These are phyloP conservation scores for Euura lappo DNA, from an alignment of 1,140 invertebrate species.

Conservation along the genomic window DNA sequence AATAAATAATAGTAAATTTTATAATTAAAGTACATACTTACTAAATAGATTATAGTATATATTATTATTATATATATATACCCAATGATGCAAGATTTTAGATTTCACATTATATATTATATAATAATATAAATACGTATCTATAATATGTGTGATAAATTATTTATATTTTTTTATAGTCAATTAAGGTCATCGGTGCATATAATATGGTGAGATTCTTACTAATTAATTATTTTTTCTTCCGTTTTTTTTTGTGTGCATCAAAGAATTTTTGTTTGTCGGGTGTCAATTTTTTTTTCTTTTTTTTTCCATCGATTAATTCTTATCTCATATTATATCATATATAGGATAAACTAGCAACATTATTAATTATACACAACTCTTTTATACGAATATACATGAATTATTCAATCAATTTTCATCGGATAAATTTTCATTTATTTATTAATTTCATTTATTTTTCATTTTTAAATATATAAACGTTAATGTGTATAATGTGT, in stretches of 20 bases:
- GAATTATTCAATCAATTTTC: not conserved
- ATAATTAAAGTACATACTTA: too few relatives aligned
- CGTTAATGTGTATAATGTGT: not conserved
- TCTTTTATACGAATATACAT: not conserved
- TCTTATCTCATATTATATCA: too few relatives aligned
- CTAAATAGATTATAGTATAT: too few relatives aligned
- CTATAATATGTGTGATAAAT: not conserved
- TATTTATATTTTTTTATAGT: not conserved
- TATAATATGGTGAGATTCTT: not conserved
- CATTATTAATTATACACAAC: too few relatives aligned
- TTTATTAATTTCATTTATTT: constrained; percentile 3
- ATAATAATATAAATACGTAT: too few relatives aligned
- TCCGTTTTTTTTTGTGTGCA: too few relatives aligned
- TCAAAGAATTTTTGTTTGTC: too few relatives aligned
- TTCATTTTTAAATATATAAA: not conserved
- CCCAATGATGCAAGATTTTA: not conserved
- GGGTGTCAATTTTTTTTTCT: not conserved
- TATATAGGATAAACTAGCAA: too few relatives aligned
- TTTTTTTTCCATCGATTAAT: not conserved
- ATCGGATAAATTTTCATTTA: not conserved
- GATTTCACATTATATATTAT: too few relatives aligned
- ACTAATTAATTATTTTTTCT: too few relatives aligned
- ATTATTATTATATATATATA: not conserved
- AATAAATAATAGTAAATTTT: too few relatives aligned
- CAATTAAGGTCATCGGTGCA: not conserved